Evolutionary conservation across 2,797 vertebrate genomes (phyloP).

Genomic region (Lophura swinhoii): DNA sequence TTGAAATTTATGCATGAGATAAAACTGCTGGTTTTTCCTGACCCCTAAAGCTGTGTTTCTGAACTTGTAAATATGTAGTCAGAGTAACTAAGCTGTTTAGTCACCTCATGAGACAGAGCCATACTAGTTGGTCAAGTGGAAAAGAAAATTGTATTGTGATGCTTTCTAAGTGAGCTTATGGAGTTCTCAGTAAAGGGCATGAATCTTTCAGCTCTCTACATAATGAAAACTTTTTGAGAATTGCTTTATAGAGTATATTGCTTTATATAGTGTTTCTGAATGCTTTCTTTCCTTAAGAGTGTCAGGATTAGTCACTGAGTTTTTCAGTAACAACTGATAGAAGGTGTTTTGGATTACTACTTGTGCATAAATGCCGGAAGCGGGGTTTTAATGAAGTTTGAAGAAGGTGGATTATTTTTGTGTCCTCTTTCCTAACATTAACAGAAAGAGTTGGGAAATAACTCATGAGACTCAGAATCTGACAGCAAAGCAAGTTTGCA

Average conservation of each 20-base stretch:
- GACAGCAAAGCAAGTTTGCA: background rate
- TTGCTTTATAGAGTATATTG: background rate
- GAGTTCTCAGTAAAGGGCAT: background rate
- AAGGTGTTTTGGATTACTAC: background rate
- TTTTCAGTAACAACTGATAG: background rate
- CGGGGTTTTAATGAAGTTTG: background rate
- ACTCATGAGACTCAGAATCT: background rate
- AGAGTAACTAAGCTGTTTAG: background rate
- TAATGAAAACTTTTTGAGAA: background rate
- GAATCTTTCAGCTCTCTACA: background rate
- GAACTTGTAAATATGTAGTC: background rate
- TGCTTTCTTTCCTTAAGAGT: background rate
- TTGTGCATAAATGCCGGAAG: background rate
- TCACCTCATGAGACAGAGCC: background rate
- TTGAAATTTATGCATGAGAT: background rate
- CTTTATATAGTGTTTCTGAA: background rate
- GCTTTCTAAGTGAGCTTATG: background rate
- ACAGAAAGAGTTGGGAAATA: background rate
- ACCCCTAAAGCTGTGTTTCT: background rate
- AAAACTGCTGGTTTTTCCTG: background rate
- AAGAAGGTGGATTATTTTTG: background rate
- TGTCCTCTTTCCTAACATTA: background rate
- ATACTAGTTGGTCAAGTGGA: background rate
- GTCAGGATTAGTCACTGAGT: background rate
- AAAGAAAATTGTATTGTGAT: background rate